Evolutionary conservation across 1,140 invertebrate species (phyloP).

Genomic region (Andricus grossulariae): DNA sequence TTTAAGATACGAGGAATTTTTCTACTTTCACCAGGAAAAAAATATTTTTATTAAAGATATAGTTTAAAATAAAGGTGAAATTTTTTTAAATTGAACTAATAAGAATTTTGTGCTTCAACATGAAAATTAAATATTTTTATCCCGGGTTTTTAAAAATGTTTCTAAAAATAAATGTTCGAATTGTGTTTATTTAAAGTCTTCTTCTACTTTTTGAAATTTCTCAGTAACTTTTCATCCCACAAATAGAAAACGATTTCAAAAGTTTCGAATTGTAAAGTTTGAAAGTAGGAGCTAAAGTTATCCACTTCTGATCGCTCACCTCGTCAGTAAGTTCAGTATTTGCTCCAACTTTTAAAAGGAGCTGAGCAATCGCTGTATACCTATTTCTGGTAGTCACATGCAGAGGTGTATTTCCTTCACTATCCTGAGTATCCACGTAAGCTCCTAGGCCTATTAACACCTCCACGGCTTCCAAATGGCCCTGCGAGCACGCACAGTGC

Average conservation of each 20-base stretch:
- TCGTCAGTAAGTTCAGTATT: constrained; percentile 78
- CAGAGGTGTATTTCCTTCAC: constrained; percentile 86
- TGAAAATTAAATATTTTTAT: too few species aligned
- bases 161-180: too few species aligned
- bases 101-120: too few species aligned
- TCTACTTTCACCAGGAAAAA: too few species aligned
- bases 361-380: constrained; percentile 83
- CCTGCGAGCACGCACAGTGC: constrained; percentile 85
- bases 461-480: constrained; percentile 82
- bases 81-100: too few species aligned
- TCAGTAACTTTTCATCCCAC: too few species aligned
- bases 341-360: constrained; percentile 80
- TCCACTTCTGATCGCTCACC: constrained; percentile 56
- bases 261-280: constrained; percentile 4
- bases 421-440: constrained; percentile 80
- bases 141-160: too few species aligned
- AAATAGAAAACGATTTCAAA: constrained; percentile 10
- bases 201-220: too few species aligned
- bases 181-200: too few species aligned
- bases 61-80: too few species aligned
- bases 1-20: too few species aligned
- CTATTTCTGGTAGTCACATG: constrained; percentile 89
- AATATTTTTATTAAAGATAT: too few species aligned
- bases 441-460: constrained; percentile 79
- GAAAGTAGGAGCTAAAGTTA: neutral